These are phyloP conservation scores for Luperina testacea DNA, from an alignment of 2,888 invertebrate genomes.

Conservation along the genomic window DNA sequence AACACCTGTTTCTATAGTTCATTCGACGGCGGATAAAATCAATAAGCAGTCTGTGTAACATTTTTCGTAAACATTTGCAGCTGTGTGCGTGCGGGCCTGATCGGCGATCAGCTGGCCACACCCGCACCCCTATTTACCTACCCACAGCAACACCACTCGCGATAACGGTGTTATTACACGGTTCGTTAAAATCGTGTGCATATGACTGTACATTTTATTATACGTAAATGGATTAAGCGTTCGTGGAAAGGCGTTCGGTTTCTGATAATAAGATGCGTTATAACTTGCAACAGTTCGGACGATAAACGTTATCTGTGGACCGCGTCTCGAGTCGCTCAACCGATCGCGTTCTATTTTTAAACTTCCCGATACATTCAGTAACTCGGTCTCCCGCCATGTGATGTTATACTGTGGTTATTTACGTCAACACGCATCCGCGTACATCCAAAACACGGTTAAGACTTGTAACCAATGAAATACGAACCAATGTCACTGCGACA, in stretches of 20 bases:
- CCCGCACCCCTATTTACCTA: conserved; percentile 72
- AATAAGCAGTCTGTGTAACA: conserved; percentile 74
- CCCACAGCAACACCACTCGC: conserved; percentile 44
- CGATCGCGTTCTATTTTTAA: conserved; percentile 80
- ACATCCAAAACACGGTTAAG: conserved; percentile 67
- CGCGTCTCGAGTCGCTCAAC: conserved; percentile 71
- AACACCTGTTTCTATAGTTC: conserved; percentile 77
- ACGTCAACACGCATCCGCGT: conserved; percentile 77
- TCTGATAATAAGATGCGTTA: conserved; percentile 55
- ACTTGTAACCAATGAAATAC: conserved; percentile 59
- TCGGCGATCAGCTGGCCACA: conserved; percentile 88
- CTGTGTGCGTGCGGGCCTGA: conserved; percentile 75
- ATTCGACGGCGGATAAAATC: conserved; percentile 79
- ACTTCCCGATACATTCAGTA: conserved; percentile 78
- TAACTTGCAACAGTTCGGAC: conserved; percentile 63
- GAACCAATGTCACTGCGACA: conserved; percentile 67
- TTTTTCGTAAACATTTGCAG: conserved; percentile 81
- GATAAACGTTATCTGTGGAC: conserved; percentile 78
- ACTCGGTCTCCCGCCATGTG: conserved; percentile 76
- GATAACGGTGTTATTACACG: conserved; percentile 52
- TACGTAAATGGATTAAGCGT: conserved; percentile 38
- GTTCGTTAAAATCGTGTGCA: conserved; percentile 45
- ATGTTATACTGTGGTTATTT: conserved; percentile 77
- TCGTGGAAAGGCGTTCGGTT: conserved; percentile 59
- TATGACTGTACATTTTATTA: conserved; percentile 50